Percentiles rank a stretch among this genome's conserved stretches.
These are phyloP conservation scores for Drosophila silvestris DNA, from an alignment of 2,888 invertebrate genomes.

Conservation along the genomic window DNA sequence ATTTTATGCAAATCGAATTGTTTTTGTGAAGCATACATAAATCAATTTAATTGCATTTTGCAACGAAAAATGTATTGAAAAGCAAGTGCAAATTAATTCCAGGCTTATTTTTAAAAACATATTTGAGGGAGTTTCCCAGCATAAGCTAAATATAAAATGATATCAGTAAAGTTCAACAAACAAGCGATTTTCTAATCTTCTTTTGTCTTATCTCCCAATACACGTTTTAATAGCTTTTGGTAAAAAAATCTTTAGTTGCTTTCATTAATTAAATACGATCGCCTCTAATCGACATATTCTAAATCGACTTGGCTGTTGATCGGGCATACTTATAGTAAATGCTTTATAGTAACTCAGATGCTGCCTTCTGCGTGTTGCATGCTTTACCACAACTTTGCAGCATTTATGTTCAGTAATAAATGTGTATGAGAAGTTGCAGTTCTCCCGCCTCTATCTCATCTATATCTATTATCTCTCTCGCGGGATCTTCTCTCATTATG, in stretches of 20 bases:
- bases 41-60: neutral
- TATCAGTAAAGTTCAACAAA: too few species aligned
- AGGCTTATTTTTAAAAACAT: neutral
- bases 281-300: too few species aligned
- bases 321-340: too few species aligned
- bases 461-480: neutral
- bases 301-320: too few species aligned
- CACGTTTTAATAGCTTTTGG: too few species aligned
- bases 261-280: too few species aligned
- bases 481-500: slow-evolving; percentile 5
- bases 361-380: neutral
- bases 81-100: neutral
- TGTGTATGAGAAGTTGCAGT: neutral
- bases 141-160: neutral
- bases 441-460: neutral
- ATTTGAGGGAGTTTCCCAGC: neutral
- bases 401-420: neutral
- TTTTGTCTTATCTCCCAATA: too few species aligned
- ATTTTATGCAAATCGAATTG: slow-evolving; percentile 5
- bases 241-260: too few species aligned
- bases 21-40: neutral
- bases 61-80: neutral
- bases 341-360: too few species aligned
- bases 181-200: too few species aligned
- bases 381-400: neutral